phyloP scores from a whole-genome alignment of 1,140 invertebrate genomes.

The Rhynchophorus ferrugineus region DNA sequence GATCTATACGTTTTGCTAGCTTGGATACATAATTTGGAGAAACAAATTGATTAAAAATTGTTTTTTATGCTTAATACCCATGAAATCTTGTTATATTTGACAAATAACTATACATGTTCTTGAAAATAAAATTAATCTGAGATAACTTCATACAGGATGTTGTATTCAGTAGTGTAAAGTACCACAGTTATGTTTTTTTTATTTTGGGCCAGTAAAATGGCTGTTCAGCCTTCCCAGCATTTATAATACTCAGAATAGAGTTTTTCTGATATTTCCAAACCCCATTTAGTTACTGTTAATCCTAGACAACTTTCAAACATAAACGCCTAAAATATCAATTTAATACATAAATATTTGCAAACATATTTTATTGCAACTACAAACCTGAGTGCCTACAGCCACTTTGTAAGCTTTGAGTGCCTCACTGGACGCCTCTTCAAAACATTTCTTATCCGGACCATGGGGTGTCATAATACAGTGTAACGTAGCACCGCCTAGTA shows the following conservation, averaged over 20 bases:
- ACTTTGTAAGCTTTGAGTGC: constrained; percentile 69
- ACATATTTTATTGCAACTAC: constrained; percentile 1
- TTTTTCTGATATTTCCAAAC: constrained; percentile 68
- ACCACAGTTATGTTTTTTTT: neutral
- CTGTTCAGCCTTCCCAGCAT: constrained; percentile 88
- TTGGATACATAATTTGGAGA: too few relatives aligned
- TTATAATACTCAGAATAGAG: constrained; percentile 83
- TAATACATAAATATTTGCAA: neutral
- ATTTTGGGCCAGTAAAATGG: constrained; percentile 52
- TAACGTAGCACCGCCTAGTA: constrained; percentile 76
- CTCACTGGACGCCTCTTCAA: constrained; percentile 70
- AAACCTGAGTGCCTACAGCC: constrained; percentile 87
- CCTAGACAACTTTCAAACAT: constrained; percentile 97
- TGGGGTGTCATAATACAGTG: constrained; percentile 99
- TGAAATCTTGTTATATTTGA: too few relatives aligned
- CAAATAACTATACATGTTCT: neutral
- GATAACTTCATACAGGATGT: too few relatives aligned
- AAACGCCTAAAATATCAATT: constrained; percentile 65
- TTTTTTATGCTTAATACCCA: too few relatives aligned
- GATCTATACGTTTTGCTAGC: too few relatives aligned
- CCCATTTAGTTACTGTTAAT: constrained; percentile 88
- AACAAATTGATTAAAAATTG: neutral
- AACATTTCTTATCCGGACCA: constrained; percentile 87
- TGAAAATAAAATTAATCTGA: neutral
- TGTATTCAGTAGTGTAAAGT: too few relatives aligned